A percentile compares a stretch with the other conserved stretches of the same genome.
These are phyloP conservation scores for Pammene aurita DNA, from an alignment of 2,888 invertebrate species.

Conservation along the genomic window DNA sequence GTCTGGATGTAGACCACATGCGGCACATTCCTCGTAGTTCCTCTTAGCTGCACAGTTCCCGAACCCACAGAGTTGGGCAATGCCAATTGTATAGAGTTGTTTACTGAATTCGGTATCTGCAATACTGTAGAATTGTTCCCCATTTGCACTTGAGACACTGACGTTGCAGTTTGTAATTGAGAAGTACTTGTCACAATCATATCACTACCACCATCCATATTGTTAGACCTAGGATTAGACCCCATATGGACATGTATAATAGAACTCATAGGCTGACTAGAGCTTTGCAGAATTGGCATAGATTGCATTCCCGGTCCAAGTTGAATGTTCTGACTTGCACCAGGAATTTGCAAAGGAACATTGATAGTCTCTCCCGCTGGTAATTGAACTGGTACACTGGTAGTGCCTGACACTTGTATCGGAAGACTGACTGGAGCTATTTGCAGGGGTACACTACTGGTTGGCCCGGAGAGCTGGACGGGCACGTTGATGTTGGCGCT, in stretches of 20 bases:
- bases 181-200: constrained; percentile 67
- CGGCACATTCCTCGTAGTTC: constrained; percentile 71
- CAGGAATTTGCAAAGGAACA: constrained; percentile 73
- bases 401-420: constrained; percentile 71
- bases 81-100: constrained; percentile 69
- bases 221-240: constrained; percentile 63
- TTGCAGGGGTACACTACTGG: constrained; percentile 71
- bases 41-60: constrained; percentile 63
- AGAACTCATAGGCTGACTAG: constrained; percentile 68
- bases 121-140: constrained; percentile 65
- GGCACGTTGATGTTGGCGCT: constrained; percentile 77
- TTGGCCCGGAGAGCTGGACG: constrained; percentile 71
- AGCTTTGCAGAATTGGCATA: constrained; percentile 73
- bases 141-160: constrained; percentile 71
- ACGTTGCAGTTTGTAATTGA: constrained; percentile 65
- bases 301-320: constrained; percentile 67
- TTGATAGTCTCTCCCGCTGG: constrained; percentile 76
- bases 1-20: constrained; percentile 85
- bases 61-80: constrained; percentile 54
- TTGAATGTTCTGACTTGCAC: constrained; percentile 69
- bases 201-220: constrained; percentile 67
- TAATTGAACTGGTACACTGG: constrained; percentile 74
- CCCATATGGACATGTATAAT: constrained; percentile 79
- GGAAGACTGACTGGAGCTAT: constrained; percentile 76
- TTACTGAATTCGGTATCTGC: constrained; percentile 71